Percentiles rank a stretch among this genome's conserved stretches.
Evolutionary conservation across 2,888 invertebrate species (phyloP).

Genomic region (Apamea sordens): DNA sequence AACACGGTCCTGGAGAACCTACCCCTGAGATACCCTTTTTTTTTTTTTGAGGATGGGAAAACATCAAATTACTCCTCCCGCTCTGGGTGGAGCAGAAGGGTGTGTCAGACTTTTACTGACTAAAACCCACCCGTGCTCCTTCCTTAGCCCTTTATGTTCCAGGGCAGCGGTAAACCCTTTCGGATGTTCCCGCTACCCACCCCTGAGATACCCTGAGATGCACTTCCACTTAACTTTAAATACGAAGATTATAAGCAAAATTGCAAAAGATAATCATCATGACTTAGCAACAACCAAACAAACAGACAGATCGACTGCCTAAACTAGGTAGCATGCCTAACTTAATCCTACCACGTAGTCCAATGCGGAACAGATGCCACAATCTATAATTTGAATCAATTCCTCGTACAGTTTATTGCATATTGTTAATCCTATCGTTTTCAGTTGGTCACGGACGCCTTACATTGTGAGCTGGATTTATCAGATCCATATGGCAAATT

Average conservation of each 20-base stretch:
- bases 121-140: too few relatives aligned
- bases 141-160: too few relatives aligned
- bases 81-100: too few relatives aligned
- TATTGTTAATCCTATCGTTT: conserved; percentile 64
- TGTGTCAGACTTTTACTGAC: too few relatives aligned
- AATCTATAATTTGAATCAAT: conserved; percentile 68
- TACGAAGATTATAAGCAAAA: conserved; percentile 7
- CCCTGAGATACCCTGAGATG: background rate
- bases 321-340: background rate
- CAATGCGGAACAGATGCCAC: conserved; percentile 52
- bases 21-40: background rate
- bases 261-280: background rate
- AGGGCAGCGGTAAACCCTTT: too few relatives aligned
- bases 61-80: too few relatives aligned
- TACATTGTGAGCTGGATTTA: conserved; percentile 53
- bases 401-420: conserved; percentile 64
- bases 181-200: too few relatives aligned
- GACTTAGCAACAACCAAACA: conserved; percentile 8
- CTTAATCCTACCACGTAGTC: conserved; percentile 9
- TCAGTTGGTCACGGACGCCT: conserved; percentile 49
- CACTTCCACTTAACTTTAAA: too few relatives aligned
- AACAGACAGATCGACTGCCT: background rate
- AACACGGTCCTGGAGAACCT: too few relatives aligned
- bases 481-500: conserved; percentile 61
- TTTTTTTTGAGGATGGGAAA: too few relatives aligned